Conservation (phyloP, 2,113 vertebrate species). For the Rattus norvegicus region GRCr8 NC_086022.1:114708001-114708500, state of each 20-base stretch:
- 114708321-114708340: background rate
- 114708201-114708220: conserved; percentile 51
- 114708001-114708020: conserved; percentile 70
- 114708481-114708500: background rate
- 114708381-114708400: background rate
- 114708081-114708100: conserved; percentile 25
- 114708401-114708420: background rate
- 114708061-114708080: conserved; percentile 65
- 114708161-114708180: conserved; percentile 65
- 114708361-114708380: conserved; percentile 4
- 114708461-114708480: background rate
- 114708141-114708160: conserved; percentile 61
- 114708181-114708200: conserved; percentile 41
- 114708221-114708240: conserved; percentile 60
- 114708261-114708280: conserved; percentile 21
- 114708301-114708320: conserved; percentile 56
- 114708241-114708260: conserved; percentile 56
- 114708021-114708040: conserved; percentile 69
- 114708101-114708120: conserved; percentile 64
- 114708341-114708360: conserved; percentile 1
- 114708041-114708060: conserved; percentile 59
- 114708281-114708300: conserved; percentile 54
- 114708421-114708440: background rate
- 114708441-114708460: background rate
- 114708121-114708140: conserved; percentile 35